Evolutionary conservation across 2,113 vertebrate species (phyloP).

Genomic region (Vulpes vulpes): DNA sequence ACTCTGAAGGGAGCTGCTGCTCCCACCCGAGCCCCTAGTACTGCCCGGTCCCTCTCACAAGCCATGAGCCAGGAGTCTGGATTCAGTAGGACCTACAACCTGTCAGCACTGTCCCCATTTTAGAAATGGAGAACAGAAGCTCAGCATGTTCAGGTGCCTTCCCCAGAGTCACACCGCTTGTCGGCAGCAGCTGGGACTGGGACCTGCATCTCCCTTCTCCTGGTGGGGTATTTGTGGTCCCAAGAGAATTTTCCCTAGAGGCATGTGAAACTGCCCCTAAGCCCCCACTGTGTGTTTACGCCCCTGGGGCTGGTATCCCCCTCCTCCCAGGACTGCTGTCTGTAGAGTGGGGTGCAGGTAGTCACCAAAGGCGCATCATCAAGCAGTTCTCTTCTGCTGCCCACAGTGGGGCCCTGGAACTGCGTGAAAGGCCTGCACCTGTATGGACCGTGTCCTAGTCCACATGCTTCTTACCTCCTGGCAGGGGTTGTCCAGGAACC

Average conservation of each 20-base stretch:
- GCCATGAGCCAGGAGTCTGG: too few species aligned
- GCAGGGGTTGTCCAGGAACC: not conserved
- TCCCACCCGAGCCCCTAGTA: fast-evolving
- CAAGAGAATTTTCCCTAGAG: fast-evolving
- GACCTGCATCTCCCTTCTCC: fast-evolving
- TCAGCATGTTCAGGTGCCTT: fast-evolving
- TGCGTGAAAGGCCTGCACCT: not conserved
- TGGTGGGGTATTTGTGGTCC: fast-evolving
- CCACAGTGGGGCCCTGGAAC: not conserved
- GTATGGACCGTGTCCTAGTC: not conserved
- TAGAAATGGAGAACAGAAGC: not conserved
- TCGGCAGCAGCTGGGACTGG: not conserved
- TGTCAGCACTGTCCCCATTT: not conserved
- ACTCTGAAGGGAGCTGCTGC: not conserved
- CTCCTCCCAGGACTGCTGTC: not conserved
- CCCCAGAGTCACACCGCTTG: fast-evolving
- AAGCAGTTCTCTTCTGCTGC: not conserved
- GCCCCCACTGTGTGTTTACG: not conserved
- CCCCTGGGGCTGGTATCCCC: not conserved
- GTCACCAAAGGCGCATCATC: not conserved
- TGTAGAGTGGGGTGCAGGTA: not conserved
- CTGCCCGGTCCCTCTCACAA: fast-evolving
- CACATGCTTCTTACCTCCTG: not conserved
- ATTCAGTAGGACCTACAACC: not conserved
- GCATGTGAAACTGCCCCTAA: not conserved